Conservation (phyloP, 2,113 vertebrate species). For the Propithecus coquereli region DNA sequence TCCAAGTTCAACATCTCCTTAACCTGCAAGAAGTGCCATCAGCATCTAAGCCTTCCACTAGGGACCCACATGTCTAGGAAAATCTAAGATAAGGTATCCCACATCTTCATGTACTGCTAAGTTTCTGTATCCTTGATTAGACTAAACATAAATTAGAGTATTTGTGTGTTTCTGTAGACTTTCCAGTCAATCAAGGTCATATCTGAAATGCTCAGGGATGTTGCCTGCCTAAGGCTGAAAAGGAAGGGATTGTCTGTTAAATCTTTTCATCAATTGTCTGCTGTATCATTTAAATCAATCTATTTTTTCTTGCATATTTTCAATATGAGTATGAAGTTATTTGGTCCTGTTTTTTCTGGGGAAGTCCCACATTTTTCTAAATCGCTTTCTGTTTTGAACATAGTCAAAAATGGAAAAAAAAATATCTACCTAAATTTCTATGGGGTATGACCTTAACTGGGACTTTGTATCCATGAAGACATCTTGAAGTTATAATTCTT, state of each 20-base stretch:
- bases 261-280: neutral
- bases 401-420: neutral
- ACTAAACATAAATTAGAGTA: neutral
- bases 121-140: neutral
- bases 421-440: neutral
- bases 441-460: neutral
- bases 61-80: too few species aligned
- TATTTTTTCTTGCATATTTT: neutral
- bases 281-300: neutral
- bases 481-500: neutral
- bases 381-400: neutral
- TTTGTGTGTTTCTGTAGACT: neutral
- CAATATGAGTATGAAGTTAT: neutral
- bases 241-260: neutral
- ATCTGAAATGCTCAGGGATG: neutral
- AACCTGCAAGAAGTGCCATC: neutral
- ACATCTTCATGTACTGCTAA: neutral
- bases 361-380: neutral
- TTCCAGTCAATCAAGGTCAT: neutral
- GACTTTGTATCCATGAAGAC: neutral
- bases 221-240: neutral
- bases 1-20: neutral
- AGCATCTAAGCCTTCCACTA: neutral
- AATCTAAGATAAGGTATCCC: neutral
- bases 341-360: neutral